These are phyloP conservation scores for Hemiscyllium ocellatum DNA, from an alignment of 2,113 vertebrate genomes.

Conservation along the genomic window DNA sequence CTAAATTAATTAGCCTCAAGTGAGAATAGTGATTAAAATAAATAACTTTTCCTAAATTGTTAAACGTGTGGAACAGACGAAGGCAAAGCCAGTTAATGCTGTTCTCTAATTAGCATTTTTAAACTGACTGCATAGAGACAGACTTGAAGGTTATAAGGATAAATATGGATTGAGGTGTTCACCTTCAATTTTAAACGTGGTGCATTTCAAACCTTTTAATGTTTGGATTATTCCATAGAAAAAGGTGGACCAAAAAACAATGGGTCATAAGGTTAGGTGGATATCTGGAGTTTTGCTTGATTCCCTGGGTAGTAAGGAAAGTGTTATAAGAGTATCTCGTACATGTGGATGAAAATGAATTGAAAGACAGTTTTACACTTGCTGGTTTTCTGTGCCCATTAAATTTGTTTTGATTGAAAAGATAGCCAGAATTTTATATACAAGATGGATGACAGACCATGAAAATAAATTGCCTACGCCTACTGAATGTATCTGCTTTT, in stretches of 20 bases:
- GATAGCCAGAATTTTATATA: neutral
- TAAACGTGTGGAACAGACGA: neutral
- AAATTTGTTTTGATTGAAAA: neutral
- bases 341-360: neutral
- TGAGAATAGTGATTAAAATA: slow-evolving; percentile 26
- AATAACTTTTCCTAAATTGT: neutral
- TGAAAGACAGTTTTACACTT: neutral
- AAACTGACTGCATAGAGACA: neutral
- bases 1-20: slow-evolving; percentile 23
- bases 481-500: neutral
- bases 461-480: neutral
- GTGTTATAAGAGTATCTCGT: neutral
- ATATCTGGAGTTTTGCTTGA: neutral
- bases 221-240: neutral
- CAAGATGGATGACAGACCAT: neutral
- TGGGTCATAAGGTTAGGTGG: neutral
- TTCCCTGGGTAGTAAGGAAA: too few species aligned
- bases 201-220: neutral
- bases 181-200: neutral
- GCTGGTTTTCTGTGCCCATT: neutral
- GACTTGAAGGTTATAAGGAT: neutral
- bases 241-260: neutral
- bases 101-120: neutral
- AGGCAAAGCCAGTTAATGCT: neutral
- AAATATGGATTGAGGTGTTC: neutral